Percentiles rank a stretch among this genome's conserved stretches.
Conservation (phyloP, 1,140 invertebrate species). For the Vollenhovia emeryi region DNA sequence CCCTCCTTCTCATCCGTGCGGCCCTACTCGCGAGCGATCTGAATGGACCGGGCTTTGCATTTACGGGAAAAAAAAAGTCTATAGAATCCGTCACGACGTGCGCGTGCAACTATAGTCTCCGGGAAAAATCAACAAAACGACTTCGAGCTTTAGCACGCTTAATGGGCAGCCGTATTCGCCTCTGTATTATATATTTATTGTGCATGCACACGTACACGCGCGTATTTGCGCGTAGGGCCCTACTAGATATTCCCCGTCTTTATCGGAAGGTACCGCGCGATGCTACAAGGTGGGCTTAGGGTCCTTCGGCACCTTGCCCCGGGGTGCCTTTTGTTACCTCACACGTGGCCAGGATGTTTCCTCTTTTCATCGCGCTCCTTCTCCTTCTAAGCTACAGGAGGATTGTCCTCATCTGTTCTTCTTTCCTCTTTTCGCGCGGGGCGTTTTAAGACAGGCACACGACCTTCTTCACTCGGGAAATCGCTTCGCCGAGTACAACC, state of each 20-base stretch:
- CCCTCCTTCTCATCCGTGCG: background rate
- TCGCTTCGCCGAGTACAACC: constrained; percentile 60
- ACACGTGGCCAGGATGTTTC: constrained; percentile 81
- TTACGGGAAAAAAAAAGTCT: constrained; percentile 72
- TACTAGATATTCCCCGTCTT: constrained; percentile 50
- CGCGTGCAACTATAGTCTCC: constrained; percentile 73
- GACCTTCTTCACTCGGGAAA: constrained; percentile 73
- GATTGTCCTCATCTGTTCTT: background rate
- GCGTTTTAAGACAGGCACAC: constrained; percentile 73
- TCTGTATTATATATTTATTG: constrained; percentile 49
- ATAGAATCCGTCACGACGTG: constrained; percentile 69
- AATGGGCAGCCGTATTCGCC: constrained; percentile 69
- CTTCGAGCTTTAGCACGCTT: constrained; percentile 79
- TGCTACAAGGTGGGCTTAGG: constrained; percentile 61
- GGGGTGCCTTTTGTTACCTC: constrained; percentile 79
- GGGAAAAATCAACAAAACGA: constrained; percentile 82
- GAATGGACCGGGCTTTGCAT: constrained; percentile 74
- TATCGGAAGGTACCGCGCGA: constrained; percentile 52
- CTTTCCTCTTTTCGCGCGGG: constrained; percentile 40
- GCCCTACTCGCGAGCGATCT: constrained; percentile 39
- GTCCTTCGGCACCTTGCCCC: constrained; percentile 80
- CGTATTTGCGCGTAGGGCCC: constrained; percentile 31
- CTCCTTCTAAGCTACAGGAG: background rate
- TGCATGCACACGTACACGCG: constrained; percentile 38
- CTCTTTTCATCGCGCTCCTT: constrained; percentile 36